phyloP scores from a whole-genome alignment of 2,113 vertebrate genomes.

The Cariama cristata region DNA sequence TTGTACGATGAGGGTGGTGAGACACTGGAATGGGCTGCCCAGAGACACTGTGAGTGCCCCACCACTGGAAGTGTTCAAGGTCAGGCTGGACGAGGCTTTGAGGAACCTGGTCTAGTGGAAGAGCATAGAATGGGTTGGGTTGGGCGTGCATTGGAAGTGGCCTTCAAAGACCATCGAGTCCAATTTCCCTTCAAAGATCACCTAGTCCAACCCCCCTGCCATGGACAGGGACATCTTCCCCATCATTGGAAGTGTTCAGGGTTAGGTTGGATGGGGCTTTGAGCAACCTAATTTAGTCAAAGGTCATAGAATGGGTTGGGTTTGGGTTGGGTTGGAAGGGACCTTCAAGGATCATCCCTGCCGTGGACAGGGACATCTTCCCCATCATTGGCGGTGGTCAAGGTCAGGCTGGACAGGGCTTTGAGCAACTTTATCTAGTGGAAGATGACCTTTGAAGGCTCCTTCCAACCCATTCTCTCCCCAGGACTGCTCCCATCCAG shows the following conservation, averaged over 20 bases:
- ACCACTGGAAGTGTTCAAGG: not conserved
- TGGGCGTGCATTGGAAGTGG: not conserved
- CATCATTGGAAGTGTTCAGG: not conserved
- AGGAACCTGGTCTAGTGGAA: too few relatives aligned
- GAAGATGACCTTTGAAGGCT: not conserved
- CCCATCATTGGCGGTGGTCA: not conserved
- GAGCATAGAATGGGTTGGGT: not conserved
- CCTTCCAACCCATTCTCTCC: not conserved
- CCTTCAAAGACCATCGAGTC: not conserved
- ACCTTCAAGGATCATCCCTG: not conserved
- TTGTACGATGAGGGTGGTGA: too few relatives aligned
- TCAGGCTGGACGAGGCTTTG: not conserved
- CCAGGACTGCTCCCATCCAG: not conserved
- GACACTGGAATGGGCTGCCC: not conserved
- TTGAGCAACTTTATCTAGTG: too few relatives aligned
- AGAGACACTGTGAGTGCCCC: not conserved
- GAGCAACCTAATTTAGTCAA: not conserved
- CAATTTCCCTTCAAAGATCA: too few relatives aligned
- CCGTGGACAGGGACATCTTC: not conserved
- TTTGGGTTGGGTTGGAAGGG: not conserved
- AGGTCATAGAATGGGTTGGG: not conserved
- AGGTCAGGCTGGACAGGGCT: not conserved
- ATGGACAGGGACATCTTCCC: too few relatives aligned
- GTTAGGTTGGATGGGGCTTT: not conserved
- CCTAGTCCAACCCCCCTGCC: too few relatives aligned